Base-by-base conservation (phyloP, 2,113 vertebrate genomes). In the Oreotragus oreotragus region DNA sequence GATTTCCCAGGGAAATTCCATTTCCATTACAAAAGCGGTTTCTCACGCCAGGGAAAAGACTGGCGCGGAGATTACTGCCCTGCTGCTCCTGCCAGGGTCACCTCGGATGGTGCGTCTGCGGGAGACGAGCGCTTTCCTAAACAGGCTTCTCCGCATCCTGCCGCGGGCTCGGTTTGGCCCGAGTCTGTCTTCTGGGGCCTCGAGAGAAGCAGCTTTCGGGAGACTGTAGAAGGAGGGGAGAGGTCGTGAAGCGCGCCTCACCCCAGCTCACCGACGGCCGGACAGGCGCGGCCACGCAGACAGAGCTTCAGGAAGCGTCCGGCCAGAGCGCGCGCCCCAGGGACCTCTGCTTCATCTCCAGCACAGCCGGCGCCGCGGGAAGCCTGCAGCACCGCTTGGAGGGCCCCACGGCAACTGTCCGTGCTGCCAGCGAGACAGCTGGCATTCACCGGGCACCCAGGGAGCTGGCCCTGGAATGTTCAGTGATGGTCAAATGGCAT, bases 1-100 rank as follows among this genome's bases (percentile, higher is more conserved):
- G 83, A 47, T 36, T 96, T 88, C 88, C 95, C 64, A 86, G 91
- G 92, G 70, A 95, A 98, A 97, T 98, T 96, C 95, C 95, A 53
- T 80, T 85, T 96, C 96, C 97, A 76, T 96, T 45, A 93, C 84
- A 43, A 88, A 96, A 66, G 83, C 45, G 51, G 89, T 28, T 77
- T 93, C 90, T 45, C 9, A 51, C 2, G 90, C 97, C 93, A 84
- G 93, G 86, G 95, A 28, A 81, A 85, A 93, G 92, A 58, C 81
- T 57, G 8, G 58, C 1, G 11, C 33, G 92, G 91, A 39, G 80
- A 64, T 87, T 27, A n/a, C 0, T 25, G 43, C 49, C 76, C 16
- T 90, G 96, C 91, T 81, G 7, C 76, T 58, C 64, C 95, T 83
- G 6, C 90, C 30, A 47, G 94, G 96, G 98, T 85, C 94, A 92